A percentile compares a stretch with the other conserved stretches of the same genome.
Conservation (phyloP, 2,113 vertebrate genomes). For the Erythrocercus mccallii region DNA sequence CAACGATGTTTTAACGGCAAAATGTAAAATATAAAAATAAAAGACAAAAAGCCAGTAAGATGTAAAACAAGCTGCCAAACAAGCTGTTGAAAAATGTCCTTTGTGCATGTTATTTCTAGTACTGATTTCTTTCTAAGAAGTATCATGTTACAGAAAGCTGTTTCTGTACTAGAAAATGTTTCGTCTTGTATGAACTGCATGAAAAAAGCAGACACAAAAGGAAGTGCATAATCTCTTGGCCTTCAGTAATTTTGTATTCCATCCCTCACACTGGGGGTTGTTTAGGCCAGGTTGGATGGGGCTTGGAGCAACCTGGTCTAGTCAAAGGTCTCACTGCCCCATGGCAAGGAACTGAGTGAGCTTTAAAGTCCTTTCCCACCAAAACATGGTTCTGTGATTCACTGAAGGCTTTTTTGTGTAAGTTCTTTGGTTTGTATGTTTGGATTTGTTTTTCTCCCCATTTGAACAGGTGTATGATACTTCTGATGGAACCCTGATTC, state of each 20-base stretch:
- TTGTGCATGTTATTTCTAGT: neutral
- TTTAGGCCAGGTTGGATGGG: neutral
- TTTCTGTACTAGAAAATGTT: neutral
- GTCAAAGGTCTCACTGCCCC: neutral
- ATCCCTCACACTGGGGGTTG: neutral
- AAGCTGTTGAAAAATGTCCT: conserved; percentile 1
- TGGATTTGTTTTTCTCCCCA: neutral
- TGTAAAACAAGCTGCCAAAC: conserved; percentile 17
- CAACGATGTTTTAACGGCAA: neutral
- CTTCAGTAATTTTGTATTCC: neutral
- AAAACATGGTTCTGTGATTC: neutral
- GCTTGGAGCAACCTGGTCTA: neutral
- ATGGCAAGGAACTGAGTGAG: no score
- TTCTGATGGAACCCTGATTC: conserved; percentile 90
- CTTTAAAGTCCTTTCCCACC: neutral
- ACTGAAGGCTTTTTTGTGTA: neutral
- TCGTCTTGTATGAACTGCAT: neutral
- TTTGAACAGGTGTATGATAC: conserved; percentile 89
- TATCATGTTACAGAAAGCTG: fast-evolving
- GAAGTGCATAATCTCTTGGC: neutral
- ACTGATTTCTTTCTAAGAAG: neutral
- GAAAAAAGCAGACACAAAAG: neutral
- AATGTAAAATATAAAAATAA: neutral
- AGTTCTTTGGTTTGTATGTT: neutral
- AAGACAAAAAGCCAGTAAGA: neutral